Base-by-base conservation (phyloP, 2,888 invertebrate species). In the Polydrusus cervinus region DNA sequence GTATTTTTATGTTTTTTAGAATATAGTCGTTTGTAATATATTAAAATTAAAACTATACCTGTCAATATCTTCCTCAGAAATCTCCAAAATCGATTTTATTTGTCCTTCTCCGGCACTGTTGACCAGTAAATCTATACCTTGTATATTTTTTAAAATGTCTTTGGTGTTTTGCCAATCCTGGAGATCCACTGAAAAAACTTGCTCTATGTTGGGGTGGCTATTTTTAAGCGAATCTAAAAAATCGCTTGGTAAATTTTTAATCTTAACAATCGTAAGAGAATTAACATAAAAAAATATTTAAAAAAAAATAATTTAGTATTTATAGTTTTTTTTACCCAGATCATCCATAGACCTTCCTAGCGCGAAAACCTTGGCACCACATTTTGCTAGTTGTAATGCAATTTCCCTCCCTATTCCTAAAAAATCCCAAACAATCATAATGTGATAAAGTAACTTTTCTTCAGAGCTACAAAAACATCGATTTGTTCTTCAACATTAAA, bases 71-170 rank as follows among this genome's bases (percentile, higher is more conserved):
- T 92, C 89, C 64, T 92, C 89, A 1, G 90, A 90, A 30, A 92
- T 88, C 40, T 93, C 90, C 0, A 93, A 86, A 82, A 97, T 94
- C 0, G 93, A 90, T 77, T 91, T 91, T 25, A 93, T 89, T 16
- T 88, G 84, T 3, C 92, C 92, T 16, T 93, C 86, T 0, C 92
- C 97, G 6, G 97, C 97, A 89, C 96, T 97, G 83, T 97, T 97
- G 0, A 97, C 95, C 38, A 97, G 86, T 3, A 94, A 90, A 86
- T 97, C 94, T 80, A 96, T 90, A 0, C 92, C 92, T 30, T 92
- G 88, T 47, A 91, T 88, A 77, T 89, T 88, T 74, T 87, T 78
- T 0, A 94, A 82, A 0, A 87, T 90, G 72, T 88, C 85, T 71
- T 91, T 89, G 0, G 95, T 93, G 68, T 89, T 89, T 2, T 92